Conservation (phyloP, 1,140 invertebrate genomes). For the Coboldia fuscipes region DNA sequence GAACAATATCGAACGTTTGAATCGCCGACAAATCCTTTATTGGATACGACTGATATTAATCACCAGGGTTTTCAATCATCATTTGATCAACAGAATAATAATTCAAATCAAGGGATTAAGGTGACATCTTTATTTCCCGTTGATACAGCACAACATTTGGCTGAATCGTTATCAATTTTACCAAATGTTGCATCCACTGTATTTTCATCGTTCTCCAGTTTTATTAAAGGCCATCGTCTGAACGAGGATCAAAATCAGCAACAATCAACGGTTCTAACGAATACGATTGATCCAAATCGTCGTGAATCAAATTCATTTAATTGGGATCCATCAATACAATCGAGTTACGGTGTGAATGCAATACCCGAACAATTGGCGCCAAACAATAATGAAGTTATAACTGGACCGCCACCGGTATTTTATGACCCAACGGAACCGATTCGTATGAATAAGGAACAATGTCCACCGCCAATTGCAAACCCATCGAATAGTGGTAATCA, state of each 20-base stretch:
- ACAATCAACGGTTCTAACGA: neutral
- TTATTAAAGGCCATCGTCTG: slow-evolving; percentile 9
- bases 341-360: neutral
- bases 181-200: slow-evolving; percentile 32
- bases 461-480: neutral
- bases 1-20: too few relatives aligned
- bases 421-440: slow-evolving; percentile 14
- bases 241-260: slow-evolving; percentile 8
- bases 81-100: slow-evolving; percentile 10
- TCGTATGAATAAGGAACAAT: too few relatives aligned
- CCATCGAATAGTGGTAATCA: slow-evolving; percentile 19
- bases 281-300: neutral
- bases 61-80: too few relatives aligned
- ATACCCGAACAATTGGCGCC: neutral
- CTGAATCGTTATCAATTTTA: slow-evolving; percentile 28
- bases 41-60: neutral
- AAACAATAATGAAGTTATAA: neutral
- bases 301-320: neutral
- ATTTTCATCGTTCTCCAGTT: slow-evolving; percentile 31
- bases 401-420: slow-evolving; percentile 4
- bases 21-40: slow-evolving; percentile 1
- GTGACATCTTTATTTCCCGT: slow-evolving; percentile 11
- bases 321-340: neutral
- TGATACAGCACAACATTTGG: slow-evolving; percentile 27
- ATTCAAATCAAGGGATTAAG: slow-evolving; percentile 16